phyloP scores from a whole-genome alignment of 1,140 invertebrate species.

The Papilio dardanus region DNA sequence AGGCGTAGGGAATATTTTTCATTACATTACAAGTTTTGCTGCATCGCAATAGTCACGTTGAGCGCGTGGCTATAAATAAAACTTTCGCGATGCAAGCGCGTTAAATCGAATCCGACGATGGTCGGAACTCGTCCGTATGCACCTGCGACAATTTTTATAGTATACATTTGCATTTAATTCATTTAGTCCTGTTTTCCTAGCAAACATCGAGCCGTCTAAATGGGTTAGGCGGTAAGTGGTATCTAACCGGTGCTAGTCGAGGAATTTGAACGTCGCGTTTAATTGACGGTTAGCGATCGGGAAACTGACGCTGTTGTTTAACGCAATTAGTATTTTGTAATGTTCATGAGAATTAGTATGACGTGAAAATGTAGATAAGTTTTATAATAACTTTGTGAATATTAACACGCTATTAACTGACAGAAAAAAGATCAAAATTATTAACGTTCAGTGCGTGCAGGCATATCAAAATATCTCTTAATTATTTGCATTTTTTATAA shows the following conservation, averaged over 20 bases:
- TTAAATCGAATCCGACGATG: constrained; percentile 76
- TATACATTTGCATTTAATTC: constrained; percentile 82
- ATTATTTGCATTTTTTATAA: constrained; percentile 9
- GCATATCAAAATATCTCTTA: background rate
- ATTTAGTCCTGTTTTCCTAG: constrained; percentile 79
- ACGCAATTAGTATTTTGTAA: constrained; percentile 14
- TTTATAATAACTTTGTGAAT: background rate
- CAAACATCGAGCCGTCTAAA: constrained; percentile 63
- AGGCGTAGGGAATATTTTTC: constrained; percentile 43
- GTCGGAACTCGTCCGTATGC: constrained; percentile 75
- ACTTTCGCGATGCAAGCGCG: constrained; percentile 72
- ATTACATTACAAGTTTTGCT: constrained; percentile 50
- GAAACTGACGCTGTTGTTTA: background rate
- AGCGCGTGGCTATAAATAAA: constrained; percentile 74
- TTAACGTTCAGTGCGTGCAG: background rate
- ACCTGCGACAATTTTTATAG: constrained; percentile 83
- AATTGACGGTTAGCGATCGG: constrained; percentile 48
- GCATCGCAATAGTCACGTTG: constrained; percentile 47
- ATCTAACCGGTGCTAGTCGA: constrained; percentile 54
- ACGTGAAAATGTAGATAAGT: background rate
- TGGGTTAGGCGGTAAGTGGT: constrained; percentile 81
- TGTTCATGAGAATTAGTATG: background rate
- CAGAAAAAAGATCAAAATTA: background rate
- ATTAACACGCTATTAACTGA: background rate
- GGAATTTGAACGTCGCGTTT: constrained; percentile 39